Evolutionary conservation across 2,113 vertebrate species (phyloP).

Genomic region (Potamarius usumacintae): DNA sequence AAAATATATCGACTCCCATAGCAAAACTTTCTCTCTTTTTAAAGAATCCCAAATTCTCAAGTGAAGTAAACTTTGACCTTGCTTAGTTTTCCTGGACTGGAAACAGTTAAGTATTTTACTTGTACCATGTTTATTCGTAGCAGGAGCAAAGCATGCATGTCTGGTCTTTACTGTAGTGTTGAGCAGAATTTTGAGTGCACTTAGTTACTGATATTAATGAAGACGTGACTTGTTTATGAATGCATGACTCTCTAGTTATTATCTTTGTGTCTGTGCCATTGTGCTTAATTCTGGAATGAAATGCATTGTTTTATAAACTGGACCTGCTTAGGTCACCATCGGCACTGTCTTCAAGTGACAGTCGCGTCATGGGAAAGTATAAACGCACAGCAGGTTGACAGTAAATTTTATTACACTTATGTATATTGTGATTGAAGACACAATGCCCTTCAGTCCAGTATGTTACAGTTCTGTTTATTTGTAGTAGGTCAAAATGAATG

Average conservation of each 20-base stretch:
- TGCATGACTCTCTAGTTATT: background rate
- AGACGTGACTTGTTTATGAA: background rate
- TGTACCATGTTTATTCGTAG: background rate
- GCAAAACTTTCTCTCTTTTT: background rate
- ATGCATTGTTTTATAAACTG: background rate
- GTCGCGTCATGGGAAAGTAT: background rate
- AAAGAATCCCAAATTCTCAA: background rate
- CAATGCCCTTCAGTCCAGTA: background rate
- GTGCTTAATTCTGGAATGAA: background rate
- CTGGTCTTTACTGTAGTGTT: background rate
- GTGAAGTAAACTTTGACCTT: background rate
- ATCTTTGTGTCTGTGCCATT: background rate
- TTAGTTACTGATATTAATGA: background rate
- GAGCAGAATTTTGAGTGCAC: background rate
- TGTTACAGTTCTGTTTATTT: slow-evolving; percentile 1
- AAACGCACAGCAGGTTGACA: background rate
- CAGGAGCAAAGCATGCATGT: background rate
- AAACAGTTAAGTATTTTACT: background rate
- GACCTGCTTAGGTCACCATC: background rate
- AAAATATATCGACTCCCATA: background rate
- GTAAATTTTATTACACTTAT: background rate
- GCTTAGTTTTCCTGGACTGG: background rate
- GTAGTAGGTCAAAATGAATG: background rate
- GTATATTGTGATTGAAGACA: background rate
- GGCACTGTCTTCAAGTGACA: background rate